A percentile compares a stretch with the other conserved stretches of the same genome.
Conservation (phyloP, 2,113 vertebrate genomes). For the Thinocorus orbignyianus region DNA sequence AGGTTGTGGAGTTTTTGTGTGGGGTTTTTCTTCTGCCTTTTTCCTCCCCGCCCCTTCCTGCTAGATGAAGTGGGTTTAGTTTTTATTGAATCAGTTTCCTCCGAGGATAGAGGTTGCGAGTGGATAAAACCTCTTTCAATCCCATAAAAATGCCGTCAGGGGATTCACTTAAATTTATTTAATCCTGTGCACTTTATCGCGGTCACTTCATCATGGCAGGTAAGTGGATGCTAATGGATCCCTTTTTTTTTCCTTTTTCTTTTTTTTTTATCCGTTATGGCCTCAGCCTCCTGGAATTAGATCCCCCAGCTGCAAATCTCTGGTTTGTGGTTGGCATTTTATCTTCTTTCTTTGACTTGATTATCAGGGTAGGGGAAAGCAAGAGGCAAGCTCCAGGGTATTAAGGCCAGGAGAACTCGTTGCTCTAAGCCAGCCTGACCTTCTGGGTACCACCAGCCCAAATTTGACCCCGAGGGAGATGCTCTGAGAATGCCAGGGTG, state of each 20-base stretch:
- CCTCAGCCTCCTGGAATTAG: constrained; percentile 68
- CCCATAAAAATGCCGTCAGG: constrained; percentile 67
- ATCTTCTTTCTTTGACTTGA: constrained; percentile 61
- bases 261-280: constrained; percentile 19
- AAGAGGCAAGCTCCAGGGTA: not conserved
- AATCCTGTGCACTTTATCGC: constrained; percentile 67
- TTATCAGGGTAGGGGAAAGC: not conserved
- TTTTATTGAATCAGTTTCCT: constrained; percentile 73
- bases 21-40: constrained; percentile 7
- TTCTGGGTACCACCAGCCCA: not conserved
- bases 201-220: constrained; percentile 70
- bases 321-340: constrained; percentile 50
- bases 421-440: not conserved
- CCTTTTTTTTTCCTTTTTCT: constrained; percentile 4
- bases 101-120: constrained; percentile 63
- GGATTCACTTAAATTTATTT: constrained; percentile 73
- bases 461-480: not conserved
- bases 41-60: not conserved
- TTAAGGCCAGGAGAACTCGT: not conserved
- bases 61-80: constrained; percentile 68
- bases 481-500: not conserved
- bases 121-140: constrained; percentile 73
- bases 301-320: constrained; percentile 65
- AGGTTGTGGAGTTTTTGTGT: not conserved
- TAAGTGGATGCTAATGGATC: constrained; percentile 73